A percentile compares a stretch with the other conserved stretches of the same genome.
These are phyloP conservation scores for Chelidonichthys spinosus DNA, from an alignment of 2,797 vertebrate species.

Conservation along the genomic window DNA sequence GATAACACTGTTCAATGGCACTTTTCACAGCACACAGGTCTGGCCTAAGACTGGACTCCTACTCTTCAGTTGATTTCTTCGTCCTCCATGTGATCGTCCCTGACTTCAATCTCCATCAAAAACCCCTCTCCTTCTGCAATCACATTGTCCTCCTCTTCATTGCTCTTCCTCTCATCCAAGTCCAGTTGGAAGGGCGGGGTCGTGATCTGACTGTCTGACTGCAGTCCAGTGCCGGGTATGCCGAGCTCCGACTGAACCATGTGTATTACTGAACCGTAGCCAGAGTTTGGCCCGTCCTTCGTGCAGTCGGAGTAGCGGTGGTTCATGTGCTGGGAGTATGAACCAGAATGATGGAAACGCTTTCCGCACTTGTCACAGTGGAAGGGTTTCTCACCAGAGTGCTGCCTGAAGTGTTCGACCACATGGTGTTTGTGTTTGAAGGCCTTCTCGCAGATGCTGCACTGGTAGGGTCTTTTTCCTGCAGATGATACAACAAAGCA, in stretches of 20 bases:
- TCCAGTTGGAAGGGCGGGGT: slow-evolving; percentile 90
- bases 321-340: slow-evolving; percentile 99
- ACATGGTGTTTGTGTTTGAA: slow-evolving; percentile 99
- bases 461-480: slow-evolving; percentile 98
- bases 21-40: slow-evolving; percentile 87
- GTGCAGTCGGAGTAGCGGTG: slow-evolving; percentile 99
- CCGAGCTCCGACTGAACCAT: slow-evolving; percentile 61
- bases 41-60: slow-evolving; percentile 87
- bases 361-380: slow-evolving; percentile 99
- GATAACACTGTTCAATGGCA: slow-evolving; percentile 85
- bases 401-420: slow-evolving; percentile 96
- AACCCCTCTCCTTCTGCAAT: neutral
- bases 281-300: slow-evolving; percentile 76
- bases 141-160: slow-evolving; percentile 87
- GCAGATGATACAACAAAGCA: slow-evolving; percentile 19
- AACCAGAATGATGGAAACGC: slow-evolving; percentile 98
- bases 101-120: slow-evolving; percentile 81
- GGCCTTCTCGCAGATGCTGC: slow-evolving; percentile 95
- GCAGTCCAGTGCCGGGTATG: slow-evolving; percentile 64
- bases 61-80: slow-evolving; percentile 31
- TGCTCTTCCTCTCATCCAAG: slow-evolving; percentile 94
- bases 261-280: neutral
- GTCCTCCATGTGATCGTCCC: slow-evolving; percentile 63
- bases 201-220: slow-evolving; percentile 72
- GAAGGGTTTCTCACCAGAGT: slow-evolving; percentile 98